phyloP scores from a whole-genome alignment of 1,140 invertebrate species.

The Propsilocerus akamusi region DNA sequence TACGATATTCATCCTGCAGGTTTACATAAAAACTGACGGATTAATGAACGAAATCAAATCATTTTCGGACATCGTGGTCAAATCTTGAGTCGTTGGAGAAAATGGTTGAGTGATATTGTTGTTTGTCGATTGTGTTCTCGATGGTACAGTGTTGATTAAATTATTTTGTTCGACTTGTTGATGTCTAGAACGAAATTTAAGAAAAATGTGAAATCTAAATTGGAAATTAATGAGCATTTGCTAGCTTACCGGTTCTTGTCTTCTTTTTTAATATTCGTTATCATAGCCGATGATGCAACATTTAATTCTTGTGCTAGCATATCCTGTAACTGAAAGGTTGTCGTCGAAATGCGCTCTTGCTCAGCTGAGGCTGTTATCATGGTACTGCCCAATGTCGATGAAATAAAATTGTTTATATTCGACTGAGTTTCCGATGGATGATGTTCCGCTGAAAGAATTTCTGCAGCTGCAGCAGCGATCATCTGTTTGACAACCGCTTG shows the following conservation, averaged over 20 bases:
- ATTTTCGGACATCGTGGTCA: neutral
- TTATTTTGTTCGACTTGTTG: neutral
- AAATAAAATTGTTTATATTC: neutral
- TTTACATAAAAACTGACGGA: neutral
- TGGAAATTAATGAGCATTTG: no score
- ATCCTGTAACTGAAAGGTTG: neutral
- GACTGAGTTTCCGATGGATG: neutral
- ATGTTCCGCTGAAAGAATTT: neutral
- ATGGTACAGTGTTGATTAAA: neutral
- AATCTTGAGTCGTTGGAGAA: neutral
- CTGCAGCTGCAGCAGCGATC: neutral
- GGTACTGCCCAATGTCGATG: neutral
- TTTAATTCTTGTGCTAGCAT: neutral
- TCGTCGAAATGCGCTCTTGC: neutral
- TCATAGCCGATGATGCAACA: neutral
- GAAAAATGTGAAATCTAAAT: no score
- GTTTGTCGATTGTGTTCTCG: neutral
- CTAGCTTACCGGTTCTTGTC: neutral
- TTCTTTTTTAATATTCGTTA: neutral
- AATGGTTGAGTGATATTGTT: neutral
- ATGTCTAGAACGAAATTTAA: neutral
- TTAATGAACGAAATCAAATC: neutral
- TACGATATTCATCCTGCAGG: no score
- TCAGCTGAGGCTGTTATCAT: neutral
- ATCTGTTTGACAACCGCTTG: neutral